Base-by-base conservation (phyloP, 2,888 invertebrate species). In the Eurois occulta region DNA sequence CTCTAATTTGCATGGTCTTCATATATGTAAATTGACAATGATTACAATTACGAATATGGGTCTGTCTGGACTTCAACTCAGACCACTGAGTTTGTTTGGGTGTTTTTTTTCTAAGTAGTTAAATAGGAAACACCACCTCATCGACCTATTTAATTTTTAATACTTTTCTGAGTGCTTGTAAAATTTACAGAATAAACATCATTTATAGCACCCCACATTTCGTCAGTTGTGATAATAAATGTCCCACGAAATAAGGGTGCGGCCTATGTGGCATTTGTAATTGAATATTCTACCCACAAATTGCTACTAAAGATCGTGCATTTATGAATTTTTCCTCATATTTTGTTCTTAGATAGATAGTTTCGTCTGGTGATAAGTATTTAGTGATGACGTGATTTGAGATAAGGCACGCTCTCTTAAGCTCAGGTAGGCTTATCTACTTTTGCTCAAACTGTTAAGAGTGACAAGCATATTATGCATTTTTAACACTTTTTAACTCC, bases 331-430 rank as follows among this genome's bases (percentile, higher is more conserved):
- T 55, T 64, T 16, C 46, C 16, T 35, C 55, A 48, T 48, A 69
- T 16, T 58, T 60, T 66, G 60, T 62, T 69, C 77, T 82, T 18
- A 46, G 32, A 62, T 78, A 48, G 28, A 69, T 48, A 75, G 70
- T 71, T 72, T 75, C 10, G 43, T 41, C 68, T 65, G 35, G 16
- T 21, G 73, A 73, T 78, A 81, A 43, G 68, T 72, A 32, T 32
- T 58, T 18, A 32, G 18, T 60, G 38, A 72, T 46, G 68, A 79
- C 68, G 41, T 62, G 78, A 32, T 65, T 60, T 10, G 7, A 79
- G 82, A 83, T 84, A 83, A 62, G 66, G 48, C 80, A 83, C 84
- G 83, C 35, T 72, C n/a, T 68, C 28, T 24, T 28, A 16, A 16
- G 28, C 67, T 82, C 55, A 52, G 76, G 43, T n/a, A 16, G 65